Percentiles rank a stretch among this genome's conserved stretches.
Conservation (phyloP, 2,113 vertebrate species). For the Oxygymnocypris stewartii region DNA sequence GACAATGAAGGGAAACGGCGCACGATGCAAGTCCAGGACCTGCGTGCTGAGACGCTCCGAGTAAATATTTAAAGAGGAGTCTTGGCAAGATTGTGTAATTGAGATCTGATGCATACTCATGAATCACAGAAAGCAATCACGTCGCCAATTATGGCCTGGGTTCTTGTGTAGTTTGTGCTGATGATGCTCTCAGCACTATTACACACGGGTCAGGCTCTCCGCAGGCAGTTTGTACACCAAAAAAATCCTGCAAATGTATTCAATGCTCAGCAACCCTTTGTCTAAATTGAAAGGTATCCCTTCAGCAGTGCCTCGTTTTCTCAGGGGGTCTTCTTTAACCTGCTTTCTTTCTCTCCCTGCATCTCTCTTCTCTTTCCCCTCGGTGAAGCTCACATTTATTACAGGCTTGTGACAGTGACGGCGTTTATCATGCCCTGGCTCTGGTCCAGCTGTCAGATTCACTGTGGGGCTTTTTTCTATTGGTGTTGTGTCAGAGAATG, state of each 20-base stretch:
- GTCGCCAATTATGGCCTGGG: conserved; percentile 28
- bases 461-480: conserved; percentile 60
- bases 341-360: not conserved
- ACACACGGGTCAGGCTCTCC: conserved; percentile 32
- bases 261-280: conserved; percentile 31
- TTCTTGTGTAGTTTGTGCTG: not conserved
- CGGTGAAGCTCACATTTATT: conserved; percentile 72
- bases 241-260: conserved; percentile 36
- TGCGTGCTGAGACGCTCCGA: not conserved
- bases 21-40: not conserved
- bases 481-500: conserved; percentile 67
- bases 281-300: conserved; percentile 33
- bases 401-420: conserved; percentile 64
- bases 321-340: conserved; percentile 28
- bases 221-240: conserved; percentile 22
- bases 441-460: conserved; percentile 74
- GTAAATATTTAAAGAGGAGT: conserved; percentile 52
- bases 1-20: conserved; percentile 18
- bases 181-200: conserved; percentile 29
- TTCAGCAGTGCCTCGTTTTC: conserved; percentile 4
- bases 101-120: conserved; percentile 42
- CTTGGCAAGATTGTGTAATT: conserved; percentile 43
- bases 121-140: conserved; percentile 43
- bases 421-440: conserved; percentile 68
- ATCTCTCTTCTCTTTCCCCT: not conserved